These are phyloP conservation scores for Nixonia krombeini DNA, from an alignment of 1,140 invertebrate genomes.

Conservation along the genomic window DNA sequence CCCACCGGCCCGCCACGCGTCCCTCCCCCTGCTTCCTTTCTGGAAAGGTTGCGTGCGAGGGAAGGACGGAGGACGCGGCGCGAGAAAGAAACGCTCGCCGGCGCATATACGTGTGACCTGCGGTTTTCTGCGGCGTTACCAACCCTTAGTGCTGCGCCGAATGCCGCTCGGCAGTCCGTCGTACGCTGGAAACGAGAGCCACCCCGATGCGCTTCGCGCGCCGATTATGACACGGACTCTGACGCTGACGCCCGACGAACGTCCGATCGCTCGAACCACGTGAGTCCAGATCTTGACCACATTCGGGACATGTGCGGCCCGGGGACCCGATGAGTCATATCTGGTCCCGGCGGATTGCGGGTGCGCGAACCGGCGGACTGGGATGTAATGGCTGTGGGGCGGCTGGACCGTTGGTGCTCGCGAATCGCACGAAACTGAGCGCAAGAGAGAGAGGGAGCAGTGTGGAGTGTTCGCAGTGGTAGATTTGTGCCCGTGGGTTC, in stretches of 20 bases:
- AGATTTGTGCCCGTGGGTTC: constrained; percentile 7
- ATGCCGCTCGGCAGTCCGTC: constrained; percentile 50
- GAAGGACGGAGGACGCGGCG: constrained; percentile 32
- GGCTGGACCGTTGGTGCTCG: constrained; percentile 8
- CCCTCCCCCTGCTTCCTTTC: constrained; percentile 3
- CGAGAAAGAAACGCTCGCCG: constrained; percentile 6
- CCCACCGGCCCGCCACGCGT: constrained; percentile 12
- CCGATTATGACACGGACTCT: constrained; percentile 10
- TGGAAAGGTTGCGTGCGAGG: constrained; percentile 29
- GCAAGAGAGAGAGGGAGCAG: constrained; percentile 9
- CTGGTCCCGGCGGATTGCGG: not conserved
- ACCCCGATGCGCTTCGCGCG: not conserved
- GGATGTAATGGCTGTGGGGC: constrained; percentile 7
- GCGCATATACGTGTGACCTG: constrained; percentile 57
- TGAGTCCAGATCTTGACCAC: too few relatives aligned
- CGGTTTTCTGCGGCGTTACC: constrained; percentile 58
- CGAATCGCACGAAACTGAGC: constrained; percentile 36
- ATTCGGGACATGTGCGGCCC: too few relatives aligned
- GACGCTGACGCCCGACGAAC: not conserved
- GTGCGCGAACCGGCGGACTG: constrained; percentile 16
- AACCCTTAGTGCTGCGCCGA: constrained; percentile 54
- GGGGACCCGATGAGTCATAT: not conserved
- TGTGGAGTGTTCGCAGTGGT: constrained; percentile 19
- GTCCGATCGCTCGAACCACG: too few relatives aligned
- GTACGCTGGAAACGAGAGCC: constrained; percentile 38